These are phyloP conservation scores for Limnodromus scolopaceus DNA, from an alignment of 2,797 vertebrate genomes.

Conservation along the genomic window DNA sequence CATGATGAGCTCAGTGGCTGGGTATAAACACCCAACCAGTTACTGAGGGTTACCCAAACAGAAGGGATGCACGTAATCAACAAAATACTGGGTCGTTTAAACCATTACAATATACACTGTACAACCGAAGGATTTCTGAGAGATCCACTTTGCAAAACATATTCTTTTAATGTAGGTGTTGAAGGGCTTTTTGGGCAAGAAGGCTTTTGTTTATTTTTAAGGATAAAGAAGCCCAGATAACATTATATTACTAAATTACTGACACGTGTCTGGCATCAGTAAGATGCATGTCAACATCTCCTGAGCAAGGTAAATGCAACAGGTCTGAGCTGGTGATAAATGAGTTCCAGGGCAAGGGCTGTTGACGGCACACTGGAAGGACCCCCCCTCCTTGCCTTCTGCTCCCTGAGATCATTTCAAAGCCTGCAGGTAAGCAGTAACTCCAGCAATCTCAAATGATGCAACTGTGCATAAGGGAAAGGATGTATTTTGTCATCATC, in stretches of 20 bases:
- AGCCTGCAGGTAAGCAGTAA: not conserved
- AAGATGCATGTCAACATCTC: not conserved
- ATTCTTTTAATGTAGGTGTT: not conserved
- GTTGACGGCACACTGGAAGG: not conserved
- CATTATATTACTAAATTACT: not conserved
- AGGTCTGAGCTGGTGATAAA: not conserved
- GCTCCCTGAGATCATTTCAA: not conserved
- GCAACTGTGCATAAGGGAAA: not conserved
- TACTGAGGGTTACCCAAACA: not conserved
- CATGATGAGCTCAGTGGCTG: not conserved
- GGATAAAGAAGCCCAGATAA: not conserved
- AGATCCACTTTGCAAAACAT: not conserved
- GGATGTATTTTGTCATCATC: not conserved
- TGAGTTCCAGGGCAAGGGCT: not conserved
- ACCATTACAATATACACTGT: not conserved
- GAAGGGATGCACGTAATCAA: not conserved
- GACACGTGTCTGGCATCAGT: not conserved
- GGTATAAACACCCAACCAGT: not conserved
- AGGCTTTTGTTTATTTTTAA: not conserved
- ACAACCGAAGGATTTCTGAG: not conserved
- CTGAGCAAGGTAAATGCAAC: not conserved
- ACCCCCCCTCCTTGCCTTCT: not conserved
- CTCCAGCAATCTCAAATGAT: not conserved
- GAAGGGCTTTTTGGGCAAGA: not conserved
- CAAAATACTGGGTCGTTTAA: not conserved